These are phyloP conservation scores for Alouatta palliata DNA, from an alignment of 2,113 vertebrate species.

Conservation along the genomic window DNA sequence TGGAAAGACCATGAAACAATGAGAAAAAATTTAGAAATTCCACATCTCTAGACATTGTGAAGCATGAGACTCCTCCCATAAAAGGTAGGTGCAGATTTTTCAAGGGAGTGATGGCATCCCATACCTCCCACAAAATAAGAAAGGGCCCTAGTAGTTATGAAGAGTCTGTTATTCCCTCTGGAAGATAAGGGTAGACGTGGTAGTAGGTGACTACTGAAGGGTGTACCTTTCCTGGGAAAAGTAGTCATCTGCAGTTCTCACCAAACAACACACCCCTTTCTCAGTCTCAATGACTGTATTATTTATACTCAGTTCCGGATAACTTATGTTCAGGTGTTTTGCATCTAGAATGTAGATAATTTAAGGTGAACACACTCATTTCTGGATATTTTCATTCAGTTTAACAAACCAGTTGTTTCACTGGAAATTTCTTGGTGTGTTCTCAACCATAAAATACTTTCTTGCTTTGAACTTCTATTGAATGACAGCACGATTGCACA, in stretches of 20 bases:
- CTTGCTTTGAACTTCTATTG: not conserved
- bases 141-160: not conserved
- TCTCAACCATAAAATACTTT: not conserved
- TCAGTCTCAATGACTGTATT: not conserved
- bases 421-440: slow-evolving; percentile 10
- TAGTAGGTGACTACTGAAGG: not conserved
- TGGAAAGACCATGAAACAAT: not conserved
- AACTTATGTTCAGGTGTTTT: not conserved
- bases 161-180: not conserved
- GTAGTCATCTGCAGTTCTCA: not conserved
- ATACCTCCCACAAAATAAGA: not conserved
- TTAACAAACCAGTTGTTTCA: not conserved
- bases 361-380: not conserved
- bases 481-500: not conserved
- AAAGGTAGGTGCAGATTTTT: not conserved
- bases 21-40: not conserved
- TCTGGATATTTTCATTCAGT: not conserved
- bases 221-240: not conserved
- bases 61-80: not conserved
- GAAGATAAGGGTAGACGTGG: not conserved
- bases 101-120: not conserved
- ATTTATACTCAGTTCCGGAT: not conserved
- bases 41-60: not conserved
- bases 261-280: not conserved
- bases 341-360: not conserved